Evolutionary conservation across 2,797 vertebrate genomes (phyloP).

Genomic region (Rhinichthys osculus): DNA sequence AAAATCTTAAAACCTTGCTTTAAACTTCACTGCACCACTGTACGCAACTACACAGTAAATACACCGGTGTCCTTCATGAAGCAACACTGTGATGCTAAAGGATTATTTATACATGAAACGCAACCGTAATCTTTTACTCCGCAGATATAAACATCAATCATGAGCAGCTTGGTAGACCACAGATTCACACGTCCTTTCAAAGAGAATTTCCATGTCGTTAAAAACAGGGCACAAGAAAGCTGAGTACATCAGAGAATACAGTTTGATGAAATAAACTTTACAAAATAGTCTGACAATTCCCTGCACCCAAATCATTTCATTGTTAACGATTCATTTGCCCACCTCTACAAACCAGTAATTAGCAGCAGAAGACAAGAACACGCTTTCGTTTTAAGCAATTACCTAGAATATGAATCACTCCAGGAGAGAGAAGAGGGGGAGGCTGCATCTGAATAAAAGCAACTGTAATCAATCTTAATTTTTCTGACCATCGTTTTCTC

Average conservation of each 20-base stretch:
- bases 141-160: conserved; percentile 34
- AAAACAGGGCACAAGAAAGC: neutral
- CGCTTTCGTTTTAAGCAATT: conserved; percentile 76
- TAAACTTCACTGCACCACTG: conserved; percentile 6
- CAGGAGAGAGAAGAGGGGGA: conserved; percentile 27
- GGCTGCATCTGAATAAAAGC: conserved; percentile 34
- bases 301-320: conserved; percentile 6
- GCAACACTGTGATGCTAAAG: conserved; percentile 1
- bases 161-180: neutral
- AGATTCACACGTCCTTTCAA: conserved; percentile 6
- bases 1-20: conserved; percentile 4
- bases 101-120: conserved; percentile 27
- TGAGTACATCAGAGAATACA: neutral
- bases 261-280: conserved; percentile 18
- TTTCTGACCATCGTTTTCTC: conserved; percentile 38
- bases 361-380: conserved; percentile 66
- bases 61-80: neutral
- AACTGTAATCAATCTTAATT: conserved; percentile 55
- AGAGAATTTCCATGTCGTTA: neutral
- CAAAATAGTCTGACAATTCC: neutral
- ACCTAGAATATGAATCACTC: conserved; percentile 80
- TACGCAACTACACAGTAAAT: neutral
- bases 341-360: conserved; percentile 51
- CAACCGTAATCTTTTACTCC: conserved; percentile 17
- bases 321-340: conserved; percentile 27